A percentile compares a stretch with the other conserved stretches of the same genome.
These are phyloP conservation scores for Notolabrus celidotus DNA, from an alignment of 2,797 vertebrate genomes.

Conservation along the genomic window DNA sequence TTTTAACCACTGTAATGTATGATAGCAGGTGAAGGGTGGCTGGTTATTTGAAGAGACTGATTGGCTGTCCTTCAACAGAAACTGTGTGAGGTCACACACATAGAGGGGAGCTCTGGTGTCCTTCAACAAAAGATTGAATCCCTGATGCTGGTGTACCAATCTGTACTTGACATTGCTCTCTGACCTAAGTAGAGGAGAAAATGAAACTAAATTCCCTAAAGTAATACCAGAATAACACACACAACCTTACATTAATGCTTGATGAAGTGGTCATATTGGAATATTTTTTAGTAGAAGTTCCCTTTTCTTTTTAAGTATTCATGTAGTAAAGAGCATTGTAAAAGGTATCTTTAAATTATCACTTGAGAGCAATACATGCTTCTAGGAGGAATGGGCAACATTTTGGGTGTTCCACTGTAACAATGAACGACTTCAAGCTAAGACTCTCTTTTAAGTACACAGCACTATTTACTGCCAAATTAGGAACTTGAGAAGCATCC, in stretches of 20 bases:
- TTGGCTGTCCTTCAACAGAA: slow-evolving; percentile 52
- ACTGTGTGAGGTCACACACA: slow-evolving; percentile 9
- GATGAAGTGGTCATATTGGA: slow-evolving; percentile 34
- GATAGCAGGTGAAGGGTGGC: slow-evolving; percentile 38
- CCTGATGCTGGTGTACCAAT: slow-evolving; percentile 15
- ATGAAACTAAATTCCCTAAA: slow-evolving; percentile 39
- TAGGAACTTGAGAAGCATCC: too few species aligned
- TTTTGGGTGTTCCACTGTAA: too few species aligned
- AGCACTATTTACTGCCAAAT: too few species aligned
- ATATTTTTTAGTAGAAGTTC: not conserved
- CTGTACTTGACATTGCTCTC: slow-evolving; percentile 34
- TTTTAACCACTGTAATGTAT: slow-evolving; percentile 37
- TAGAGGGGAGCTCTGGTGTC: slow-evolving; percentile 28
- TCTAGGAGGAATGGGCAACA: too few species aligned
- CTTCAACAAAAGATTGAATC: slow-evolving; percentile 50
- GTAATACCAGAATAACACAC: slow-evolving; percentile 6
- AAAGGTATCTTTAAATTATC: too few species aligned
- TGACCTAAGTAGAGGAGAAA: slow-evolving; percentile 37
- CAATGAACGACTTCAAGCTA: too few species aligned
- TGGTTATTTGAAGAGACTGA: slow-evolving; percentile 42
- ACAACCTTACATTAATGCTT: slow-evolving; percentile 32
- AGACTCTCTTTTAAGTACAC: too few species aligned
- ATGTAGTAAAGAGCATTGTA: not conserved
- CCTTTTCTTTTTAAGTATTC: not conserved
- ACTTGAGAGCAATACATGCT: too few species aligned